Percentiles rank a stretch among this genome's conserved stretches.
These are phyloP conservation scores for Drosophila nigrodunni DNA, from an alignment of 1,140 invertebrate species.

Conservation along the genomic window DNA sequence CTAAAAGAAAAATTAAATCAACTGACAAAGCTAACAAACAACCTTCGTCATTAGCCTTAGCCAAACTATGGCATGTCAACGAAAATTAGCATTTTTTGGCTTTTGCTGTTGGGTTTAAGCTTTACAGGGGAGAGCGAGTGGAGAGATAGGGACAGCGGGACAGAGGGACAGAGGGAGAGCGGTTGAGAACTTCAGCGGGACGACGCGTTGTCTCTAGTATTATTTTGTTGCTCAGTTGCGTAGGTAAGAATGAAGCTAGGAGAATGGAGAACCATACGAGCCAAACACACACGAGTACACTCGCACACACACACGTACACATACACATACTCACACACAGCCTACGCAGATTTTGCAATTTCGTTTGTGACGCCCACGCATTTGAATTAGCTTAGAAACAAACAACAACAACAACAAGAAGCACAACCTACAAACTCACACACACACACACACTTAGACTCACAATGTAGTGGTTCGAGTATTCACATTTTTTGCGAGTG, in stretches of 20 bases:
- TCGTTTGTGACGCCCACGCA: conserved; percentile 78
- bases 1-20: conserved; percentile 56
- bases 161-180: background rate
- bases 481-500: conserved; percentile 25
- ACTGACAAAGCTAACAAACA: conserved; percentile 79
- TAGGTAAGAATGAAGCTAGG: conserved; percentile 64
- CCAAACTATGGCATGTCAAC: conserved; percentile 83
- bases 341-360: conserved; percentile 82
- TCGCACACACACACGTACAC: conserved; percentile 11
- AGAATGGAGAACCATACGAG: conserved; percentile 3
- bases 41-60: conserved; percentile 77
- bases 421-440: conserved; percentile 50
- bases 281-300: conserved; percentile 14
- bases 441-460: background rate
- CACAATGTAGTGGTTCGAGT: conserved; percentile 6
- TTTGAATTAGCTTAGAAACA: conserved; percentile 76
- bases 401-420: conserved; percentile 35
- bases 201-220: conserved; percentile 36
- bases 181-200: background rate
- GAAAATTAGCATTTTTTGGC: conserved; percentile 72
- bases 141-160: background rate
- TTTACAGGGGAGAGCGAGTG: background rate
- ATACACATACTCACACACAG: conserved; percentile 10
- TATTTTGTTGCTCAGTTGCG: conserved; percentile 41
- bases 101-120: conserved; percentile 4